These are phyloP conservation scores for Phrynocephalus forsythii DNA, from an alignment of 2,797 vertebrate genomes.

Conservation along the genomic window DNA sequence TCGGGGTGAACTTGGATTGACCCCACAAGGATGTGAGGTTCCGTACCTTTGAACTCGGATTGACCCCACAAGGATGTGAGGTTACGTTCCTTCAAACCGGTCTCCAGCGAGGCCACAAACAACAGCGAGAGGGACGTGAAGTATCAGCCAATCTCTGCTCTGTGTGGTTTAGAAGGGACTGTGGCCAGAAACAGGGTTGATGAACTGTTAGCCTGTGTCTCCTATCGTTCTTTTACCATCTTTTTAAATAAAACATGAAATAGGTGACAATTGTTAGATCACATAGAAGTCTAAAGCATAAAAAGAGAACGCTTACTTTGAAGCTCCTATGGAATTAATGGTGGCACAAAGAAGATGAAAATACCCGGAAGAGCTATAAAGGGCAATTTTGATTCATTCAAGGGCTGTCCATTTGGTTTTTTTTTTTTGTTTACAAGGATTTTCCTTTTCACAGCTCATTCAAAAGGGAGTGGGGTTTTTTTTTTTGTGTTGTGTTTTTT, in stretches of 20 bases:
- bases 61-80: no score
- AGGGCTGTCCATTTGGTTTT: background rate
- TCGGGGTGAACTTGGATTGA: no score
- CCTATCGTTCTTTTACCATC: background rate
- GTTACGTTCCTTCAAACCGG: no score
- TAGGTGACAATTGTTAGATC: slow-evolving; percentile 6
- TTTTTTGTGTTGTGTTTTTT: background rate
- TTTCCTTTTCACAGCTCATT: background rate
- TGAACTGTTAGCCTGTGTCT: background rate
- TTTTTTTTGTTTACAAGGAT: background rate
- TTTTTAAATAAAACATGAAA: slow-evolving; percentile 8
- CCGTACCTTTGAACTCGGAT: no score
- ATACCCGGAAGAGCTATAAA: background rate
- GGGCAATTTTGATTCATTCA: slow-evolving; percentile 11
- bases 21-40: no score
- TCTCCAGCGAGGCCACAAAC: no score
- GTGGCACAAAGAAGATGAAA: slow-evolving; percentile 1
- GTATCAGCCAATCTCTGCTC: background rate
- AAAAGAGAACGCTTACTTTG: background rate
- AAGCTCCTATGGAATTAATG: background rate
- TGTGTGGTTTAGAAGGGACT: background rate
- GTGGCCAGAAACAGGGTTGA: background rate
- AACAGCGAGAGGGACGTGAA: no score
- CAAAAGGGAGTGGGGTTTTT: background rate
- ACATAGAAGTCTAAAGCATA: slow-evolving; percentile 1